Evolutionary conservation across 2,797 vertebrate genomes (phyloP).

Genomic region (Acestrorhynchus altus): DNA sequence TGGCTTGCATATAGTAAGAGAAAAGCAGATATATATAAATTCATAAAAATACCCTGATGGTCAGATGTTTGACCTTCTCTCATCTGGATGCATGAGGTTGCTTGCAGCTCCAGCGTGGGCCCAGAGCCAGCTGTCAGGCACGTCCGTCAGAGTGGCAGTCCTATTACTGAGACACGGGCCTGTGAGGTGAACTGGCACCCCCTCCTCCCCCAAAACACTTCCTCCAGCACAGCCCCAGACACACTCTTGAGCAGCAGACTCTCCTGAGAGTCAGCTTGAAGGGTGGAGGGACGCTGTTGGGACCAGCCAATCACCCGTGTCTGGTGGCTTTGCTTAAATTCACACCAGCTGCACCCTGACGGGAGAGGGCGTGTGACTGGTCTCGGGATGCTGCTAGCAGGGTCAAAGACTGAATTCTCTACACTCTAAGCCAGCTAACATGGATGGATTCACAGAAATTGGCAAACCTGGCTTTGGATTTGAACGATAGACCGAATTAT

Average conservation of each 20-base stretch:
- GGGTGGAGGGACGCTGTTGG: conserved; percentile 49
- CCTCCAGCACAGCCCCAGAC: conserved; percentile 27
- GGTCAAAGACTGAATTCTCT: conserved; percentile 41
- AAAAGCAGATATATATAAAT: not conserved
- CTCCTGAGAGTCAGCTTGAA: conserved; percentile 53
- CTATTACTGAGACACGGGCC: conserved; percentile 61
- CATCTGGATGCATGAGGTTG: conserved; percentile 57
- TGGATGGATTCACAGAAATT: not conserved
- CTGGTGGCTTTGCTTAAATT: conserved; percentile 57
- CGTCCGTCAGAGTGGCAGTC: conserved; percentile 60
- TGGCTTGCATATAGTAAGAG: not conserved
- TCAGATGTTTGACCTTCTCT: conserved; percentile 46
- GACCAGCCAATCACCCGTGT: conserved; percentile 52
- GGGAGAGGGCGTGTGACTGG: conserved; percentile 20
- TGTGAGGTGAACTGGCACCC: conserved; percentile 51
- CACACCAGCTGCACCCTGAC: conserved; percentile 52
- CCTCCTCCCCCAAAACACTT: conserved; percentile 40
- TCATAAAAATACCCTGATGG: conserved; percentile 9
- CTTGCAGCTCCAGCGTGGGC: conserved; percentile 52
- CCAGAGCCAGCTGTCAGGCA: conserved; percentile 58
- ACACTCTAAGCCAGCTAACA: not conserved
- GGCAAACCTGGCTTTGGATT: not conserved
- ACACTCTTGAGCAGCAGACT: conserved; percentile 2
- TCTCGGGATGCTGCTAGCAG: conserved; percentile 15
- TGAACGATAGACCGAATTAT: not conserved